Evolutionary conservation across 1,140 invertebrate genomes (phyloP).

Genomic region (Neodiprion virginianus): DNA sequence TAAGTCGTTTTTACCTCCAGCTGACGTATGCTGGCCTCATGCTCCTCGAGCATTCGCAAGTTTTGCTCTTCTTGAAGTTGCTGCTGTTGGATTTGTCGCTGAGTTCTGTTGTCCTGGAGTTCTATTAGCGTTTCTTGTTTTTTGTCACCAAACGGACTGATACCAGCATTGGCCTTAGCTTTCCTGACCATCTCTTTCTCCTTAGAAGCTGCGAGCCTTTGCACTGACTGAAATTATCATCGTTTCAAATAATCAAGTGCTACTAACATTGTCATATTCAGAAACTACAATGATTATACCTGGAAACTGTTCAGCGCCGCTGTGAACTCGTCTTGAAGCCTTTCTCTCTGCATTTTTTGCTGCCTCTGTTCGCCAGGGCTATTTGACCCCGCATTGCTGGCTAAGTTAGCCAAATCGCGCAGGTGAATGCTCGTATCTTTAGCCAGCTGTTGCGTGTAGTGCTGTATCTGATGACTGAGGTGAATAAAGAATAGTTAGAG

Average conservation of each 20-base stretch:
- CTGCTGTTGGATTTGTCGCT: constrained; percentile 70
- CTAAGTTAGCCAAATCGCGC: constrained; percentile 73
- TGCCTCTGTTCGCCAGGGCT: constrained; percentile 73
- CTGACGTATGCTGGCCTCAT: constrained; percentile 88
- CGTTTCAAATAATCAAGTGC: background rate
- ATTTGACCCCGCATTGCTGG: constrained; percentile 53
- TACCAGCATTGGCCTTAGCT: constrained; percentile 65
- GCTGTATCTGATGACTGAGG: constrained; percentile 89
- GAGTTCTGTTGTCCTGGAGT: constrained; percentile 66
- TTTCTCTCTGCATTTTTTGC: constrained; percentile 88
- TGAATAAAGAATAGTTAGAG: constrained; percentile 28
- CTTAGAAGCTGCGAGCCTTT: constrained; percentile 82
- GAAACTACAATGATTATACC: constrained; percentile 49
- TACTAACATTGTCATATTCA: constrained; percentile 16
- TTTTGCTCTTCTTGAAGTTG: constrained; percentile 88
- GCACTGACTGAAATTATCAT: constrained; percentile 63
- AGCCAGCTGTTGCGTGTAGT: constrained; percentile 94
- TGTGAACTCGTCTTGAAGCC: constrained; percentile 93
- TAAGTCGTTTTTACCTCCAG: constrained; percentile 74
- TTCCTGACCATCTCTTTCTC: constrained; percentile 82
- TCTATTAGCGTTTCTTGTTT: constrained; percentile 72
- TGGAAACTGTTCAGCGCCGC: constrained; percentile 90
- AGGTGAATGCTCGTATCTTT: constrained; percentile 91
- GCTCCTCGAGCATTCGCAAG: constrained; percentile 84
- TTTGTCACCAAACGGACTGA: constrained; percentile 62